Base-by-base conservation (phyloP, 2,113 vertebrate genomes). In the Sinocyclocheilus rhinocerous region DNA sequence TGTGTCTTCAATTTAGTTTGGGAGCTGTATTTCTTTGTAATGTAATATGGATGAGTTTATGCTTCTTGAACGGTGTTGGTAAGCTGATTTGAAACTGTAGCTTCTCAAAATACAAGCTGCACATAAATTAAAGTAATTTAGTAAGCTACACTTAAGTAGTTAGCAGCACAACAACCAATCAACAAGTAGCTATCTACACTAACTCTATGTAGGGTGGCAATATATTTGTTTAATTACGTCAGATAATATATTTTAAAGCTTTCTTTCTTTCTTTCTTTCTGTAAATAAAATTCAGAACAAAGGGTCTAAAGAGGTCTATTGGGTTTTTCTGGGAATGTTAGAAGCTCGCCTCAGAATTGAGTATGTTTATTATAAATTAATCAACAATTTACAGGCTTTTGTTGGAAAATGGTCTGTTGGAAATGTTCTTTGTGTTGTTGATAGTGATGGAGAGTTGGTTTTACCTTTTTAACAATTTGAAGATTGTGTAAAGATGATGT, bases 1-100 rank as follows among this genome's bases (percentile, higher is more conserved):
- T 83, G 70, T 81, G 82, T 85, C 80, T 87, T 87, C n/a, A 73
- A 83, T 76, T 42, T 16, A 52, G 26, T 59, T 76, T 26, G 55
- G 39, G 67, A 61, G 26, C 7, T 10, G 69, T 22, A 39, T 39
- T 72, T 33, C 48, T 77, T 57, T 77, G 50, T 33, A 77, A 77
- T 55, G 11, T 57, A 33, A 77, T 36, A 33, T 33, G 7, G 16
- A 57, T 29, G 9, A 20, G 26, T 57, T 77, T 77, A 55, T 33
- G 24, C 16, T 57, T 57, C 4, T 55, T 29, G 50, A 33, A 33
- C 50, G 55, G 12, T 3, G 1, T 45, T 50, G 73, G 42, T 76
- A 76, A 76, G 22, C 73, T 76, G 73, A n/a, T 48, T 76, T 76
- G 73, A 76, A 76, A 3, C 42, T 75, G 22, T 48, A 75, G 39